These are phyloP conservation scores for Hirtodrosophila cameraria DNA, from an alignment of 2,888 invertebrate genomes.

Conservation along the genomic window DNA sequence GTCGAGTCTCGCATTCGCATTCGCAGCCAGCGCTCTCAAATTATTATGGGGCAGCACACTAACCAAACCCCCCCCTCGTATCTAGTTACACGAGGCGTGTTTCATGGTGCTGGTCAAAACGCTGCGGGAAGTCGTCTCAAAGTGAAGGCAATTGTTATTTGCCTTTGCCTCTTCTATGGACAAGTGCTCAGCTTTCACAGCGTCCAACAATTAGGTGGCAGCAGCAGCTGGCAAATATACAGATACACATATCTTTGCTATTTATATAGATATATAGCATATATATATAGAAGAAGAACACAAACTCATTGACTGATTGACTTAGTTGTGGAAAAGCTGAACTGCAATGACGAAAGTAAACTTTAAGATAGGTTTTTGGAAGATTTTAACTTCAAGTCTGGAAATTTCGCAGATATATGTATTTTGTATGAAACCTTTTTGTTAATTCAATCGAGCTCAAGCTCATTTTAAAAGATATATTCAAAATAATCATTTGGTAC, in stretches of 20 bases:
- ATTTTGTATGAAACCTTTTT: no score
- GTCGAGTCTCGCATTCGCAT: constrained; percentile 56
- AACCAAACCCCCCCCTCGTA: constrained; percentile 22
- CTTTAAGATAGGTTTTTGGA: no score
- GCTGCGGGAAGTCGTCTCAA: constrained; percentile 61
- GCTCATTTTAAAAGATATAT: no score
- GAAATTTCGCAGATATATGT: no score
- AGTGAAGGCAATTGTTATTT: constrained; percentile 75
- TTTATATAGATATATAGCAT: background rate
- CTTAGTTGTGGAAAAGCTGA: no score
- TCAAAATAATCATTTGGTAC: no score
- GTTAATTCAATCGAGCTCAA: no score
- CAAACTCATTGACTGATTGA: background rate
- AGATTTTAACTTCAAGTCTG: no score
- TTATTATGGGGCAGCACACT: constrained; percentile 59
- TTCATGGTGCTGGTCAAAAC: constrained; percentile 75
- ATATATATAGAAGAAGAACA: constrained; percentile 5
- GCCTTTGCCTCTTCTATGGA: constrained; percentile 50
- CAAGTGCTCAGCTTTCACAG: constrained; percentile 72
- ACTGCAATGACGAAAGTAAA: no score
- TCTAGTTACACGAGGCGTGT: constrained; percentile 72
- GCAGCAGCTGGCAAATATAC: constrained; percentile 50
- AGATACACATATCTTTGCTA: constrained; percentile 17
- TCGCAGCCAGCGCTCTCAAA: constrained; percentile 62
- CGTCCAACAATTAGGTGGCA: constrained; percentile 71